Base-by-base conservation (phyloP, 2,113 vertebrate genomes). In the Rhegmatorhina hoffmannsi region DNA sequence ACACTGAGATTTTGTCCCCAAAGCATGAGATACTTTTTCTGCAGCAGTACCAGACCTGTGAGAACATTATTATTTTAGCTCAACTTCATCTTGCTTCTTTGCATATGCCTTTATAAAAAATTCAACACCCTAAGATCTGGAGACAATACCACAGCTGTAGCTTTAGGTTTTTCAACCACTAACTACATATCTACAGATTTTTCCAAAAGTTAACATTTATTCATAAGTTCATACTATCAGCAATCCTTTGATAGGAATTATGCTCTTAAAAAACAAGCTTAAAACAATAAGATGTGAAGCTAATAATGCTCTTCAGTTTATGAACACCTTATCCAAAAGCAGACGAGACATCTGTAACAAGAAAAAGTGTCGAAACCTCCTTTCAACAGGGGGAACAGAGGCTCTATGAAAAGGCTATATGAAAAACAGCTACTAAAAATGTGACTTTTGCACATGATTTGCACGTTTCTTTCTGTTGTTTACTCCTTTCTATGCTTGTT, bases 141-240 rank as follows among this genome's bases (percentile, higher is more conserved):
- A 90, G 68, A 90, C 82, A 85, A 40, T 36, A 93, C 10, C 82
- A 79, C 75, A 90, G 49, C 74, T 53, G 64, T 11, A 87, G 62
- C 50, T 77, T 90, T 10, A 21, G 9, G 29, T 53, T 91, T 91
- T 91, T 59, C 56, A 89, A 94, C 88, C 52, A 95, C 85, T 92
- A 81, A 93, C 90, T 96, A 87, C 84, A 79, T 89, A 66, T 92
- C 83, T 92, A 59, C 69, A 67, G 58, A 56, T 92, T 97, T 95
- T 95, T 93, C 73, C 83, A 96, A 96, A 95, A 96, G 88, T 94
- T 96, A 96, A 95, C 94, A 95, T 97, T 97, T 96, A 96, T 96
- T 96, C 76, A 6, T 92, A 90, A 95, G 83, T 78, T 96, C 91
- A 96, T 81, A 95, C 92, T 96, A 89, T 78, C 79, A 81, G 92